A percentile compares a stretch with the other conserved stretches of the same genome.
Evolutionary conservation across 2,888 invertebrate genomes (phyloP).

Genomic region (Athripsodes cinereus): DNA sequence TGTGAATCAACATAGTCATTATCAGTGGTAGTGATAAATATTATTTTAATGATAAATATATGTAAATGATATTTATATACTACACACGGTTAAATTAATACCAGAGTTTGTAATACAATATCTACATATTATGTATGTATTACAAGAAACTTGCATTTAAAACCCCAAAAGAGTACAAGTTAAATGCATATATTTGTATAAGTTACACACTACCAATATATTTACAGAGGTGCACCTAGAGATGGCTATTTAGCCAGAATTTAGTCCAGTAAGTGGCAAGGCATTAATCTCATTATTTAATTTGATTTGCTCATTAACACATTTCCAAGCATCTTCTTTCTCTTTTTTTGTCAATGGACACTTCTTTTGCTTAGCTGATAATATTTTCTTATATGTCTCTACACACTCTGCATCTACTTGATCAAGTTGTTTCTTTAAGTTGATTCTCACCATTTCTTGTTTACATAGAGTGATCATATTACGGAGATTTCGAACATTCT

Average conservation of each 20-base stretch:
- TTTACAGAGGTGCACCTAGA: too few relatives aligned
- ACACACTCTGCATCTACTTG: conserved; percentile 69
- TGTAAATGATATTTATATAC: too few relatives aligned
- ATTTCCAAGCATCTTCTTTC: conserved; percentile 70
- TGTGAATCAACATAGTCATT: too few relatives aligned
- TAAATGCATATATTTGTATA: too few relatives aligned
- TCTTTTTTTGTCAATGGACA: conserved; percentile 72
- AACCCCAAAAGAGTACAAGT: too few relatives aligned
- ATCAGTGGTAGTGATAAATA: too few relatives aligned
- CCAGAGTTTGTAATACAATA: too few relatives aligned
- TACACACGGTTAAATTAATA: too few relatives aligned
- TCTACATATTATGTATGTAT: too few relatives aligned
- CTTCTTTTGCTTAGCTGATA: conserved; percentile 75
- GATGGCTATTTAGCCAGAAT: conserved; percentile 33
- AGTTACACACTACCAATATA: too few relatives aligned
- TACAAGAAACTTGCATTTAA: too few relatives aligned
- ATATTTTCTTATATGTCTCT: conserved; percentile 79
- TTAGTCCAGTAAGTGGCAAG: conserved; percentile 46
- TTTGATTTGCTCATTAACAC: conserved; percentile 60
- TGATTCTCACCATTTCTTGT: conserved; percentile 73
- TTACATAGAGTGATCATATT: conserved; percentile 64
- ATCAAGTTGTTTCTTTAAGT: conserved; percentile 69
- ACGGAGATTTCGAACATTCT: conserved; percentile 71
- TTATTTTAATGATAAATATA: too few relatives aligned
- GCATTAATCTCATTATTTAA: conserved; percentile 49